Conservation (phyloP, 2,888 invertebrate species). For the Dascillus cervinus region DNA sequence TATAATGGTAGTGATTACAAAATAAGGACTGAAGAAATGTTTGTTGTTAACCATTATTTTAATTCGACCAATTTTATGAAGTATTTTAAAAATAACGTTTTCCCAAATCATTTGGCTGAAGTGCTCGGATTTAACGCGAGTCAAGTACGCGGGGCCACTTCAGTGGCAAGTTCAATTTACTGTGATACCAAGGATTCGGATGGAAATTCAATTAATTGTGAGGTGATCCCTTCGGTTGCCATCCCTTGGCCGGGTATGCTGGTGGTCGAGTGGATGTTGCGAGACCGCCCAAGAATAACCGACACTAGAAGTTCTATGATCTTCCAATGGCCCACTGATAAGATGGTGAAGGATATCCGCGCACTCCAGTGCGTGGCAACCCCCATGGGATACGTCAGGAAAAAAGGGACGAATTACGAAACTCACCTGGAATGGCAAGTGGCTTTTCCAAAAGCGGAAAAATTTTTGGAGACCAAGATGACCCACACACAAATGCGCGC, state of each 20-base stretch:
- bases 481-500: conserved; percentile 64
- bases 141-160: conserved; percentile 49
- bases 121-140: conserved; percentile 51
- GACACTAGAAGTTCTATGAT: conserved; percentile 49
- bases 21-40: neutral
- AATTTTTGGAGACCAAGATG: conserved; percentile 64
- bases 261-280: conserved; percentile 59
- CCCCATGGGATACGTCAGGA: conserved; percentile 61
- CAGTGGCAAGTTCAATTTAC: conserved; percentile 60
- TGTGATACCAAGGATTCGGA: conserved; percentile 46
- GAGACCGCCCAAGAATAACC: conserved; percentile 52
- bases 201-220: conserved; percentile 46
- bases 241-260: conserved; percentile 65
- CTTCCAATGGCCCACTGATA: conserved; percentile 62
- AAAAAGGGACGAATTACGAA: conserved; percentile 47
- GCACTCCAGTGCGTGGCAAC: conserved; percentile 58
- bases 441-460: conserved; percentile 68
- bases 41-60: conserved; percentile 43
- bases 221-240: conserved; percentile 63
- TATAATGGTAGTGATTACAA: conserved; percentile 16
- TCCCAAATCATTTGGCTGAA: conserved; percentile 52
- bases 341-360: conserved; percentile 58
- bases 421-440: conserved; percentile 67
- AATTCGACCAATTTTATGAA: conserved; percentile 62
- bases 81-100: conserved; percentile 55